Evolutionary conservation across 2,888 invertebrate genomes (phyloP).

Genomic region (Luperina nickerlii): DNA sequence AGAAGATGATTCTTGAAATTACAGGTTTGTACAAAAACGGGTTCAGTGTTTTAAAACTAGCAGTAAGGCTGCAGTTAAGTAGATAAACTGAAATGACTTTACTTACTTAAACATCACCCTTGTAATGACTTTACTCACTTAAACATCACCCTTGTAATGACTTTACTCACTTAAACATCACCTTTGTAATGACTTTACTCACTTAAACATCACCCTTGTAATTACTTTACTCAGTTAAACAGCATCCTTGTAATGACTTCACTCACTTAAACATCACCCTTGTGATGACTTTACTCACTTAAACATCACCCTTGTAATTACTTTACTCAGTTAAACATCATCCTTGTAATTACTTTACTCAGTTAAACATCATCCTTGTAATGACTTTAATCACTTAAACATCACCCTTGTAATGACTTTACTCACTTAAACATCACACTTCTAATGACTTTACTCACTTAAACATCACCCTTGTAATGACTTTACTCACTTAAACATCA

Average conservation of each 20-base stretch:
- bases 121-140: neutral
- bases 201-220: too few relatives aligned
- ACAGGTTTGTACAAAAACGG: slow-evolving; percentile 16
- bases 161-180: neutral
- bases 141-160: too few relatives aligned
- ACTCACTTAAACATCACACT: neutral
- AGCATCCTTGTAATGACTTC: neutral
- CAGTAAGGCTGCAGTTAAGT: neutral
- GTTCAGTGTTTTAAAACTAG: neutral
- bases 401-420: neutral
- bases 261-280: neutral
- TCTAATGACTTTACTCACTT: neutral
- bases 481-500: neutral
- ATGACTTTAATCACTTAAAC: neutral
- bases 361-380: neutral
- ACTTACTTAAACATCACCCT: neutral
- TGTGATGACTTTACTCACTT: neutral
- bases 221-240: neutral
- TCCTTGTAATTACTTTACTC: neutral
- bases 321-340: too few relatives aligned
- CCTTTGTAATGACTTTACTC: too few relatives aligned
- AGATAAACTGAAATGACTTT: neutral
- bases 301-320: too few relatives aligned
- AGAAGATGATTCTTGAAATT: slow-evolving; percentile 33
- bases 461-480: too few relatives aligned